Evolutionary conservation across 92 coral and sea anemone species (phyloP).

Genomic region (Chrysogorgia sp.): DNA sequence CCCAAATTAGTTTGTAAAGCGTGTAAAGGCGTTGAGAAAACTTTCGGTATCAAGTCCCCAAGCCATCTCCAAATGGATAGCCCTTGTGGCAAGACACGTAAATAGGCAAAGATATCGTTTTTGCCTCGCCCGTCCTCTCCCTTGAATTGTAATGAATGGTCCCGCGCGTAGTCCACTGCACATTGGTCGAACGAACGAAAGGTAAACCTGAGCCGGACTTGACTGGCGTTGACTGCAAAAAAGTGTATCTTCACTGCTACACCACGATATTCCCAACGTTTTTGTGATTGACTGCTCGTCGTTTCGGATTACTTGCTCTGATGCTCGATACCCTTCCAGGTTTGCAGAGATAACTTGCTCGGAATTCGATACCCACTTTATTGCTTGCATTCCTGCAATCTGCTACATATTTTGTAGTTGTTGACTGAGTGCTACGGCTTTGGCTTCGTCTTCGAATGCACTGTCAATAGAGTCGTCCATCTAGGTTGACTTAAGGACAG

Average conservation of each 20-base stretch:
- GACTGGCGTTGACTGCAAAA: too few relatives aligned
- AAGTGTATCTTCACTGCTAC: conserved; percentile 11
- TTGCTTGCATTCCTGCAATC: too few relatives aligned
- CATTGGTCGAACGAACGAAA: conserved; percentile 35
- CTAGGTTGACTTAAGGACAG: too few relatives aligned
- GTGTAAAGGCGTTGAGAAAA: conserved; percentile 29
- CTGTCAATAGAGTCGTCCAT: too few relatives aligned
- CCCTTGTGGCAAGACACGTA: conserved; percentile 43
- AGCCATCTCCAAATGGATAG: conserved; percentile 38
- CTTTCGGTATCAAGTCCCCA: conserved; percentile 29
- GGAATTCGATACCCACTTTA: conserved; percentile 57
- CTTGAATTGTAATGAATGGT: conserved; percentile 27
- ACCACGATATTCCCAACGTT: conserved; percentile 6
- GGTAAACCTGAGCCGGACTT: conserved; percentile 32
- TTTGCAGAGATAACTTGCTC: conserved; percentile 38
- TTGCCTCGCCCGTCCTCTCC: conserved; percentile 18
- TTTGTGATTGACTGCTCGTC: neutral
- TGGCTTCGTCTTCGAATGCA: too few relatives aligned
- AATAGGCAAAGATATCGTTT: conserved; percentile 32
- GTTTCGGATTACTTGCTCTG: conserved; percentile 42
- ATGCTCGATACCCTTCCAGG: conserved; percentile 53
- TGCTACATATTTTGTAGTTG: too few relatives aligned
- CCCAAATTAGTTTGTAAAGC: conserved; percentile 5
- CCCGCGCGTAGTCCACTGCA: conserved; percentile 29
- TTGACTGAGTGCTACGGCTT: too few relatives aligned